phyloP scores from a whole-genome alignment of 2,113 vertebrate genomes.

The Cromileptes altivelis region DNA sequence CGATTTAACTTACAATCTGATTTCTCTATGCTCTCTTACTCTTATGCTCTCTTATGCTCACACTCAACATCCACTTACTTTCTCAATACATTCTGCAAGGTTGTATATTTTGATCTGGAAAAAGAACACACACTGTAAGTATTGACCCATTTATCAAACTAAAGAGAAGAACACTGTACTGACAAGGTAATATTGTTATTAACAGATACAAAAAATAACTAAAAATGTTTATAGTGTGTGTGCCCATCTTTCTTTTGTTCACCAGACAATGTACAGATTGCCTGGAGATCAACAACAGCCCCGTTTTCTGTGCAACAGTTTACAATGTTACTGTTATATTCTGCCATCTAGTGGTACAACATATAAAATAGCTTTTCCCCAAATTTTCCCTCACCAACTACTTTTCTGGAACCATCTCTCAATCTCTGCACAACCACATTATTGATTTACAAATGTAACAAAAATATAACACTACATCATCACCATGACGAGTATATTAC shows the following conservation, averaged over 20 bases:
- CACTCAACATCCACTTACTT: constrained; percentile 14
- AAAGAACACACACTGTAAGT: constrained; percentile 6
- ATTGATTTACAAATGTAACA: not conserved
- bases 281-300: constrained; percentile 8
- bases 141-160: not conserved
- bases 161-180: not conserved
- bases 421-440: not conserved
- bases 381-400: not conserved
- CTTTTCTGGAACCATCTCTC: not conserved
- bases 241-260: constrained; percentile 18
- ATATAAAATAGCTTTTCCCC: constrained; percentile 7
- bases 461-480: constrained; percentile 9
- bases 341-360: constrained; percentile 75
- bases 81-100: not conserved
- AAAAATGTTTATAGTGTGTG: not conserved
- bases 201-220: not conserved
- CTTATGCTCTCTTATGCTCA: too few species aligned
- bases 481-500: not conserved
- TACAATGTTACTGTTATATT: constrained; percentile 18
- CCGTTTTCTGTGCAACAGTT: not conserved
- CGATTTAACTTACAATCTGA: not conserved
- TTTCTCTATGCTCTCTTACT: not conserved
- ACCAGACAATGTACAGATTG: constrained; percentile 1
- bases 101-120: not conserved
- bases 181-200: not conserved